Base-by-base conservation (phyloP, 1,140 invertebrate species). In the Zaprionus nigranus region DNA sequence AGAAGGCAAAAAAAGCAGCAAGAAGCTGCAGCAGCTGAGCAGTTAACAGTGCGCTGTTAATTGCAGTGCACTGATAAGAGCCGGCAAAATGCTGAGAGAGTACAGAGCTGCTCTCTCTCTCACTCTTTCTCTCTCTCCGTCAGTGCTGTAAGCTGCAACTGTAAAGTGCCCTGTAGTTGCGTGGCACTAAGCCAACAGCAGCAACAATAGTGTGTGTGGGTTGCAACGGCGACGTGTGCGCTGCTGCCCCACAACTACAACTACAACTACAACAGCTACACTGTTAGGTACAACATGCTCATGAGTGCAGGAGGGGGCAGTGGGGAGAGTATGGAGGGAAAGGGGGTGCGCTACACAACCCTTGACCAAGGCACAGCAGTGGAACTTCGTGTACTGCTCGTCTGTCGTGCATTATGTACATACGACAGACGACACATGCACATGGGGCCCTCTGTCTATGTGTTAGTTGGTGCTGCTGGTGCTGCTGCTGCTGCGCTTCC, bases 101-200 rank as follows among this genome's bases (percentile, higher is more conserved):
- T n/a, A n/a, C 43, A 60, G 17, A 53, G 66, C 20, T 22, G 20
- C 46, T 40, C n/a, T 40, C 22, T 9, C 7, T 13, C 22, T 1
- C 36, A 17, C 40, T 62, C 38, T 46, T n/a, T 20, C 15, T 28
- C 15, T 26, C 40, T 61, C 53, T 56, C 53, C 15, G 6, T 56
- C 15, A 28, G 20, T 40, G 59, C 69, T 87, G 83, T 86, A 87
- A 87, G 64, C 70, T 82, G 73, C 66, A 76, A 88, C 84, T 86
- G 83, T 88, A 87, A 86, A 83, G 80, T 66, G 57, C 68, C 68
- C 69, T 72, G 81, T 79, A 82, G 80, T 75, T 81, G 82, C 78
- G 66, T 77, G 75, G 82, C 82, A 82, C 79, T 86, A 81, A 79
- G 71, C 82, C 82, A 85, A 83, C 28, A 15, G n/a, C 28, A 15